A percentile compares a stretch with the other conserved stretches of the same genome.
Conservation (phyloP, 2,113 vertebrate species). For the Excalfactoria chinensis region DNA sequence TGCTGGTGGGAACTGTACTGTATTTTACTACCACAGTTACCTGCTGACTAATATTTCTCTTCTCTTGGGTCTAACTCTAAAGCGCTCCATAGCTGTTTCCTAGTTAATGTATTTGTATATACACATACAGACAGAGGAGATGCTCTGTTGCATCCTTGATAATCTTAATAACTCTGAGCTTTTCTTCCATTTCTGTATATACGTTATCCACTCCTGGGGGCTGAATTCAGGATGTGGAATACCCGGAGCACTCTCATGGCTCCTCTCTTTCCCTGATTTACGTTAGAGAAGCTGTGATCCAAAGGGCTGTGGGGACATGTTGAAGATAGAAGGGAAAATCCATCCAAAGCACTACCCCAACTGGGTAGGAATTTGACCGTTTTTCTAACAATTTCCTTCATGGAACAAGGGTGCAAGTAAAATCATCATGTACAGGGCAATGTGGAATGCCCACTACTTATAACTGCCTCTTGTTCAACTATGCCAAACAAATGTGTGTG, state of each 20-base stretch:
- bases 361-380: background rate
- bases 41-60: background rate
- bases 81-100: background rate
- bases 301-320: rapidly evolving
- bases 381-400: background rate
- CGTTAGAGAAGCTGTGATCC: background rate
- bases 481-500: rapidly evolving
- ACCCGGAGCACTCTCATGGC: background rate
- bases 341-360: background rate
- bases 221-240: background rate
- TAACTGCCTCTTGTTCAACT: background rate
- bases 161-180: background rate
- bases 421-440: rapidly evolving
- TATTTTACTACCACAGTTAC: background rate
- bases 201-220: background rate
- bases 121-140: background rate
- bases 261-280: background rate
- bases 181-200: background rate
- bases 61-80: background rate
- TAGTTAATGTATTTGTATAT: background rate
- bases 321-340: background rate
- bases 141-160: background rate
- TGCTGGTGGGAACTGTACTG: background rate
- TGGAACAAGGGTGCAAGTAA: background rate
- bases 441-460: background rate